These are phyloP conservation scores for Matsumyia berberina DNA, from an alignment of 2,888 invertebrate species.

Conservation along the genomic window DNA sequence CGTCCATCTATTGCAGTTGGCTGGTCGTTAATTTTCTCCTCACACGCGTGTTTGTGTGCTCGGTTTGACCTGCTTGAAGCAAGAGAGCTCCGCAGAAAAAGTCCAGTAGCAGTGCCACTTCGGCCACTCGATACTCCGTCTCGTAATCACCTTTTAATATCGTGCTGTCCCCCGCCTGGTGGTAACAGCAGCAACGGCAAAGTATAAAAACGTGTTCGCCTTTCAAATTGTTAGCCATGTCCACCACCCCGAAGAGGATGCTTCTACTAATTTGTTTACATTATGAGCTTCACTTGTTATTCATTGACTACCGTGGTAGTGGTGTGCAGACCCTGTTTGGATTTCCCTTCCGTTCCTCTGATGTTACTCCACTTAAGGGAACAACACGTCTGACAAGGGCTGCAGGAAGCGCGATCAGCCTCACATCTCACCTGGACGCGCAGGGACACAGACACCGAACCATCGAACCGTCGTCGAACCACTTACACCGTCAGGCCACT, in stretches of 20 bases:
- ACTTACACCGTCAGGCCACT: slow-evolving; percentile 70
- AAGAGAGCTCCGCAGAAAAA: slow-evolving; percentile 43
- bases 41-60: slow-evolving; percentile 16
- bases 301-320: slow-evolving; percentile 58
- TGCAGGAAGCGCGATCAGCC: slow-evolving; percentile 75
- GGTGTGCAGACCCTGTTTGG: slow-evolving; percentile 77
- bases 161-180: slow-evolving; percentile 30
- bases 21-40: slow-evolving; percentile 66
- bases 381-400: slow-evolving; percentile 77
- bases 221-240: slow-evolving; percentile 80
- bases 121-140: slow-evolving; percentile 34
- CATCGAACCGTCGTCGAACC: slow-evolving; percentile 44
- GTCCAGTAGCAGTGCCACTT: slow-evolving; percentile 72
- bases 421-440: slow-evolving; percentile 63
- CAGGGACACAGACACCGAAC: slow-evolving; percentile 55
- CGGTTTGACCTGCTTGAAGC: slow-evolving; percentile 38
- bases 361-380: slow-evolving; percentile 78
- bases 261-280: slow-evolving; percentile 83
- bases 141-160: slow-evolving; percentile 69
- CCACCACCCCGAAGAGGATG: slow-evolving; percentile 76
- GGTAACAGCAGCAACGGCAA: slow-evolving; percentile 78
- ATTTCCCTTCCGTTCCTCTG: slow-evolving; percentile 16
- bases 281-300: slow-evolving; percentile 83
- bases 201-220: slow-evolving; percentile 84
- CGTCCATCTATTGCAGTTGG: slow-evolving; percentile 60